Evolutionary conservation across 2,888 invertebrate genomes (phyloP), one percentile per base, ranked within the genome.

Genomic region (Teinopalpus imperialis): DNA sequence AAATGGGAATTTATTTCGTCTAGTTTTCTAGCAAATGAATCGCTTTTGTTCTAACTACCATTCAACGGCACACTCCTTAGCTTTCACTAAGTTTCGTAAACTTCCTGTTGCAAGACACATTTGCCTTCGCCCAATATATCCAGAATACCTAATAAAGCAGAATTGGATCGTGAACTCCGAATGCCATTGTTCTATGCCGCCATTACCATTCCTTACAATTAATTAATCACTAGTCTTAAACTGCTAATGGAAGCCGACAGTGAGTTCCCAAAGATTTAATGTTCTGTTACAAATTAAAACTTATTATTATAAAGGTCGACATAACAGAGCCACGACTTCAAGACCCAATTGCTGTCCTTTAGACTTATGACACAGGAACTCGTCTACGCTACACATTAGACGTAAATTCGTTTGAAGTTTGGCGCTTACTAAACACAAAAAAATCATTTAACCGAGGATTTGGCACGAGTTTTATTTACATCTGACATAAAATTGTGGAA

Each of bases 11-110:
- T 81, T 81, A 85, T 81, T 76, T 75, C 69, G 68, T 74, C 66
- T 66, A 74, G 74, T 72, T 77, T 27, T 75, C 72, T 61, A 77
- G 70, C 70, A 81, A 83, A 82, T 78, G 76, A 81, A 78, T 73
- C 67, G 72, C 81, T 78, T 81, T 85, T 85, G 81, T 85, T 79
- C 60, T 59, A 66, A 59, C 63, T 64, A 61, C 73, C 63, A 77
- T 81, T 80, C 75, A 75, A 66, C 61, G 46, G 52, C 61, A 63
- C 60, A 66, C 64, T 76, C 68, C 74, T 76, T 69, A 61, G 63
- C 79, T 81, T 83, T 82, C 82, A 74, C 77, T 54, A 51, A 75
- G 77, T 79, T 76, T 77, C 69, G 69, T 70, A 74, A 76, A 77
- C 76, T 82, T 81, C 74, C 74, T 72, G 67, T 69, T 71, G 62